Evolutionary conservation across 30 jellyfish, hydroid and myxozoan genomes (phyloP), one percentile per base, ranked within the genome.

Genomic region (Turritopsis dohrnii): DNA sequence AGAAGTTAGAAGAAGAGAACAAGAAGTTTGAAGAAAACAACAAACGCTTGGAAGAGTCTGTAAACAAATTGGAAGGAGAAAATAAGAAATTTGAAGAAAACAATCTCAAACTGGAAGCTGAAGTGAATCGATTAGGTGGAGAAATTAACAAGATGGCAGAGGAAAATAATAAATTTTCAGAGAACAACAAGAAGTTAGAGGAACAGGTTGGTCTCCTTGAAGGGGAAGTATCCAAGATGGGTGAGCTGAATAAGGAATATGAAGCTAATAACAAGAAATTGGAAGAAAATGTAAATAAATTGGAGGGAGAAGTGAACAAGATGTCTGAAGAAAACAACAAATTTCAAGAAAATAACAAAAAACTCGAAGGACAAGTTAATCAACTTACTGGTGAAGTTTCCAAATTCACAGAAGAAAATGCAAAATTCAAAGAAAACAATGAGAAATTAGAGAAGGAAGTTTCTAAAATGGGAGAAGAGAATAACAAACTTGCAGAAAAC

Each of bases 111-210:
- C 69, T 91, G 41, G 86, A 91, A 74, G 89, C 80, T 21, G 96
- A 91, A 88, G 94, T 87, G 4, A 83, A 88, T 28, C 84, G 90
- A 24, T 54, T 85, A 21, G 90, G 84, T 22, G 90, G 75, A 3
- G 90, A 85, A 84, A 90, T 86, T 19, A 83, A 90, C 82, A 79
- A 81, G 81, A 75, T 90, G 97, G 86, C 84, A 22, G 97, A 90
- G 52, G 97, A 91, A 79, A 91, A 91, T 72, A 80, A 84, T 82
- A 91, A 91, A 71, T 90, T 90, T 83, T 95, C 95, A 31, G 95
- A 90, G 71, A 90, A 52, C 21, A 80, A 80, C 87, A 80, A 80
- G 76, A 85, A 85, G 76, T 79, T 90, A 86, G 87, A 84, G 27
- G 97, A 75, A 25, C 92, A 90, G 29, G 79, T 79, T 30, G 79